phyloP scores from a whole-genome alignment of 2,797 vertebrate genomes.

The Sebastolobus altivelis region DNA sequence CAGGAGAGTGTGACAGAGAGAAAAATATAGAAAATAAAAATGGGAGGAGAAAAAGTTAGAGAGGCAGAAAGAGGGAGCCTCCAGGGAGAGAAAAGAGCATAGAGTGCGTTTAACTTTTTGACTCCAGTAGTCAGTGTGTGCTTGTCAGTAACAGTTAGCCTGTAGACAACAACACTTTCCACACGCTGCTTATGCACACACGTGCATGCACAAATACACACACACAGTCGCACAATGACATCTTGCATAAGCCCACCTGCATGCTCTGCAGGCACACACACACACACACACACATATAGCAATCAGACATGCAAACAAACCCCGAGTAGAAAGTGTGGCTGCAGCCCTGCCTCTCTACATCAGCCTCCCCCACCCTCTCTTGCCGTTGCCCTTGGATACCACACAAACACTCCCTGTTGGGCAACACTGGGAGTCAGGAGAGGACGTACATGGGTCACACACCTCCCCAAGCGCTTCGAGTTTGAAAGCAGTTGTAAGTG shows the following conservation, averaged over 20 bases:
- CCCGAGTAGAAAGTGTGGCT: constrained; percentile 73
- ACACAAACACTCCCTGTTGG: constrained; percentile 88
- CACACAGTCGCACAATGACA: constrained; percentile 65
- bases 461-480: constrained; percentile 60
- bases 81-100: constrained; percentile 81
- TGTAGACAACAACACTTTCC: constrained; percentile 82
- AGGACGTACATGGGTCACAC: constrained; percentile 82
- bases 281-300: constrained; percentile 59
- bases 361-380: constrained; percentile 80
- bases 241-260: constrained; percentile 73
- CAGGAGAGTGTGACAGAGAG: constrained; percentile 80
- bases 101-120: constrained; percentile 85
- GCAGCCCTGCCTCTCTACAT: constrained; percentile 78
- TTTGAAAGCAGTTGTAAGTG: constrained; percentile 56
- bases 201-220: constrained; percentile 46
- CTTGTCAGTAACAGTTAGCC: constrained; percentile 85
- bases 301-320: constrained; percentile 83
- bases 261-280: constrained; percentile 59
- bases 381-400: constrained; percentile 82
- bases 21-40: constrained; percentile 84
- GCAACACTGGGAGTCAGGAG: constrained; percentile 85
- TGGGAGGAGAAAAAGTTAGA: constrained; percentile 75
- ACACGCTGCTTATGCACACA: constrained; percentile 61
- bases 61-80: constrained; percentile 78
- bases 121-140: constrained; percentile 84